Conservation (phyloP, 2,113 vertebrate genomes). For the Nothocercus nigrocapillus region DNA sequence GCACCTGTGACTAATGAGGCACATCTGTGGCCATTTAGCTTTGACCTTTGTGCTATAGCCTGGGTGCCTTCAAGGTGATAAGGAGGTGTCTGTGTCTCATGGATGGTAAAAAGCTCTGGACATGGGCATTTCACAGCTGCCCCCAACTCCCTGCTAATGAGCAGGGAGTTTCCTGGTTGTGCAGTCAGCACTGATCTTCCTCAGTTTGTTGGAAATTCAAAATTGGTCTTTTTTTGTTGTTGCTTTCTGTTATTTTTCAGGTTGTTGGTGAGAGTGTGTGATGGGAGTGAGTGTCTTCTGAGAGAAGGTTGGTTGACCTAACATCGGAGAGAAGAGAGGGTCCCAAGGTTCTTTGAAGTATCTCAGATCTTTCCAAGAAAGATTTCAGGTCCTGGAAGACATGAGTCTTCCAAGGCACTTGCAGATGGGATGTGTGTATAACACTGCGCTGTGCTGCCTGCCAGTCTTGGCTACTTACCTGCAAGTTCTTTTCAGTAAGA, state of each 20-base stretch:
- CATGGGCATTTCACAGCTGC: not conserved
- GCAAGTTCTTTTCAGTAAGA: constrained; percentile 48
- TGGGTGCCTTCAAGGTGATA: not conserved
- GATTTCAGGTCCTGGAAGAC: not conserved
- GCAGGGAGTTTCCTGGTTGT: not conserved
- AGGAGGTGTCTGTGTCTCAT: not conserved
- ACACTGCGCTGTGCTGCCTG: not conserved
- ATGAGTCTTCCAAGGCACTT: not conserved
- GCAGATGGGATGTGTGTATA: constrained; percentile 23
- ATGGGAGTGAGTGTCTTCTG: no score
- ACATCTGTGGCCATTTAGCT: not conserved
- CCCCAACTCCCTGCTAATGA: not conserved
- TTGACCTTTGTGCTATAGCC: not conserved
- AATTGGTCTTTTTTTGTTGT: not conserved
- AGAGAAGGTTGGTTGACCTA: not conserved
- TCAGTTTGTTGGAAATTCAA: not conserved
- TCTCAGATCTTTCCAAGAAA: not conserved
- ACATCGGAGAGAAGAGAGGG: not conserved
- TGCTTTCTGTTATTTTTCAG: not conserved
- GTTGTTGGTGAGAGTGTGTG: no score
- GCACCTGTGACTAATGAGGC: not conserved
- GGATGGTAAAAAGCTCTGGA: not conserved
- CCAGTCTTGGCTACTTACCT: constrained; percentile 31
- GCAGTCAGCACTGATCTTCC: not conserved
- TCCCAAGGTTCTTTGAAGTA: not conserved